Evolutionary conservation across 2,113 vertebrate species (phyloP).

Genomic region (Oreochromis tanganicae): DNA sequence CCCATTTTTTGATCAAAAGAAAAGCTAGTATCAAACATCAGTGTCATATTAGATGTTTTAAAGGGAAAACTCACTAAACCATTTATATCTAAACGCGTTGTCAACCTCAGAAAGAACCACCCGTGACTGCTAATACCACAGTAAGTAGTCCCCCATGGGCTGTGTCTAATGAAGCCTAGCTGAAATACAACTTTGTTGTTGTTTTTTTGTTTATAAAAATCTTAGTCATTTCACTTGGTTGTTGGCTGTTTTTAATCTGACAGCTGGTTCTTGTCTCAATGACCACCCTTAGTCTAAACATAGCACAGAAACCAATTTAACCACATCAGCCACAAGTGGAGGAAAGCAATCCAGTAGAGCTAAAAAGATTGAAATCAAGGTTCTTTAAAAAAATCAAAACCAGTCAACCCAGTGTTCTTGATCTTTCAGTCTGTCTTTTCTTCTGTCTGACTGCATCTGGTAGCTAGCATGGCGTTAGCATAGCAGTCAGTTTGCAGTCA

Average conservation of each 20-base stretch:
- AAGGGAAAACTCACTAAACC: neutral
- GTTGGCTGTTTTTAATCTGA: neutral
- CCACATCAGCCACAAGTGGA: neutral
- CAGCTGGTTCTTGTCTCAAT: neutral
- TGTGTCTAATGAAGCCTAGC: neutral
- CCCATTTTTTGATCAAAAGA: neutral
- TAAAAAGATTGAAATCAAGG: constrained; percentile 5
- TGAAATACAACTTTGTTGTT: neutral
- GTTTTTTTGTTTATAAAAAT: neutral
- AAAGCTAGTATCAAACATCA: neutral
- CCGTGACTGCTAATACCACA: neutral
- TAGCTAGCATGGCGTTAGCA: neutral
- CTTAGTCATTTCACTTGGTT: neutral
- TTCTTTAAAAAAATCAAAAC: constrained; percentile 23
- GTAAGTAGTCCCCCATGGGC: neutral
- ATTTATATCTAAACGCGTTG: neutral
- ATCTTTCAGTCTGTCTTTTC: neutral
- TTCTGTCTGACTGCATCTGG: constrained; percentile 2
- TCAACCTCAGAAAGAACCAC: neutral
- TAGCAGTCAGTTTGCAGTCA: constrained; percentile 6
- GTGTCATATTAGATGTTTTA: neutral
- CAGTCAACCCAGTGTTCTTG: neutral
- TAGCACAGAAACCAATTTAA: constrained; percentile 9
- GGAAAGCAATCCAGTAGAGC: neutral
- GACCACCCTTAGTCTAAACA: neutral